Evolutionary conservation across 2,797 vertebrate genomes (phyloP), one percentile per base, ranked within the genome.

Genomic region (Scolopax bukidnonensis): DNA sequence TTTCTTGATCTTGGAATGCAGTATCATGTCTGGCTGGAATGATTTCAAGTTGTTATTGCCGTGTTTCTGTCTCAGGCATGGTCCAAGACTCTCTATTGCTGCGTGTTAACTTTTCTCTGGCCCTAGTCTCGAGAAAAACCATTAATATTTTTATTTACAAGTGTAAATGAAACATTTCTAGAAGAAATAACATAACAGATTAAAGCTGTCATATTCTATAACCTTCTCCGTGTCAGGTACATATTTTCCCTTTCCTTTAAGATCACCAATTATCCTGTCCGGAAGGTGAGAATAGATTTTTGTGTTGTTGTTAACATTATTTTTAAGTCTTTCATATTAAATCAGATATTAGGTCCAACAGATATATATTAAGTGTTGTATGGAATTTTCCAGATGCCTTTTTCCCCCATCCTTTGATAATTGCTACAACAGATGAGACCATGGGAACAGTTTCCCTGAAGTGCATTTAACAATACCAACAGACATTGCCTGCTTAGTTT

Each of bases 71-170:
- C 45, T 89, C 74, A 11, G 48, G 11, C 12, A 18, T 11, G 12
- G 17, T 90, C 56, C 59, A 70, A 74, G 30, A 36, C 57, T 36
- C 45, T 69, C 21, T 79, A 10, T 25, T 50, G 60, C 33, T 86
- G 25, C 36, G 19, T 41, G 15, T 73, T 85, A 68, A 47, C 51
- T 89, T 92, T 83, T 33, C 24, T 30, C 27, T 87, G 38, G n/a
- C 32, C 47, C 19, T 67, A 33, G 61, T 16, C 40, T 89, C 45
- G 50, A 84, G 30, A 3, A 95, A 89, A 94, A 48, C 5, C 6
- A 89, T 36, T 90, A 88, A 70, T 83, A 89, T 54, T 91, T 96
- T 89, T 89, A 87, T 94, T 87, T 97, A 75, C 47, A 89, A 85
- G 82, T 93, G 54, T 25, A 89, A 91, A 51, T 92, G 48, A 95